Base-by-base conservation (phyloP, 2,797 vertebrate genomes). In the Peromyscus nudipes region DNA sequence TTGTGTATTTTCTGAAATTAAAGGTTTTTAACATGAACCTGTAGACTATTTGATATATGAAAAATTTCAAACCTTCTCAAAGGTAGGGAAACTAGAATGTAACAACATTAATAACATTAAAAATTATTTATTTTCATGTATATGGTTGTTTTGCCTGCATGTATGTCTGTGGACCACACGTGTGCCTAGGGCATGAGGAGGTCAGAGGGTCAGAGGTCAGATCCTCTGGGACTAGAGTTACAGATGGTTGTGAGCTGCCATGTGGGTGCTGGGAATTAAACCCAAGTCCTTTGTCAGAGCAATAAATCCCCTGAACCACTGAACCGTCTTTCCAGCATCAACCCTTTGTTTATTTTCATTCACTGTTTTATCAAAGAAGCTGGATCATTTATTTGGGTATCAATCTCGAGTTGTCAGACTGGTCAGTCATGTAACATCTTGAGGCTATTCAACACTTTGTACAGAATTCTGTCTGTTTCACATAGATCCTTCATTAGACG, bases 1-100 rank as follows among this genome's bases (percentile, higher is more conserved):
- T 92, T 96, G 85, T 86, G 85, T 95, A 27, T 95, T 95, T 93
- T 79, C 62, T 96, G 82, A 96, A 95, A 94, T 37, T 82, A 94
- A 89, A 34, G 57, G 87, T 37, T 93, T 93, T 73, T 92, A 73
- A 84, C 40, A 69, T 79, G 83, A 96, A 86, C 64, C 55, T 94
- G 46, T 67, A 91, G 88, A 96, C 73, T 19, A 73, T 62, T 93
- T 93, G 80, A 87, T 84, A 89, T 89, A 40, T 64, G 11, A 94
- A 96, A 69, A 91, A 43, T 77, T 93, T 93, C 31, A 85, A 94
- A 65, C 31, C n/a, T 85, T 62, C 46, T 77, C 27, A 81, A 93
- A 96, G 65, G 40, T 80, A 73, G 52, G 92, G 17, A 90, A 65
- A 89, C 80, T 17, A 85, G 88, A 81, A 84, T 46, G 93, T 12